Evolutionary conservation across 1,140 invertebrate genomes (phyloP).

Genomic region (Bombus terrestris): DNA sequence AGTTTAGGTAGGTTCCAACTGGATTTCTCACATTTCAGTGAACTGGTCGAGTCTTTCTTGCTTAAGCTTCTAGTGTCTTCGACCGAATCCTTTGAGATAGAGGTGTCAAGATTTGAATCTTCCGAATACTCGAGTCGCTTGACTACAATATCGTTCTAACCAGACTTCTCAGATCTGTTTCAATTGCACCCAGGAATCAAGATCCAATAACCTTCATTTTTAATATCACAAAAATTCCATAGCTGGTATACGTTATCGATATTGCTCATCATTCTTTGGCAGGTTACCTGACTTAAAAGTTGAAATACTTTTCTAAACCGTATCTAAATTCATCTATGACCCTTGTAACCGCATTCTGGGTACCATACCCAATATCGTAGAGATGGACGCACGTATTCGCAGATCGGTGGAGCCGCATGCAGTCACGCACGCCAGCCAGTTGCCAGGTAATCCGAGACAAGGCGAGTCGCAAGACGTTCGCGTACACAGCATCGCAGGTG

Average conservation of each 20-base stretch:
- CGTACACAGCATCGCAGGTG: constrained; percentile 63
- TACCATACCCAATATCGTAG: neutral
- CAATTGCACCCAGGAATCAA: neutral
- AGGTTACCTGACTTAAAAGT: neutral
- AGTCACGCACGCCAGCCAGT: constrained; percentile 37
- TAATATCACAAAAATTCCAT: neutral
- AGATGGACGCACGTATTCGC: neutral
- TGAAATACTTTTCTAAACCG: neutral
- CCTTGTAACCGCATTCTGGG: neutral
- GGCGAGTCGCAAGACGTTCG: constrained; percentile 49
- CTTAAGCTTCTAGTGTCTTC: no score
- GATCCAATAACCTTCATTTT: neutral
- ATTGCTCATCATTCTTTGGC: neutral
- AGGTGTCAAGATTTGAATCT: no score
- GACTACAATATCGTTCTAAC: no score
- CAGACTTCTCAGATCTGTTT: no score
- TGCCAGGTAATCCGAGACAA: constrained; percentile 52
- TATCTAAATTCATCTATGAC: neutral
- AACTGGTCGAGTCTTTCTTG: no score
- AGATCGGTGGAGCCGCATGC: constrained; percentile 19
- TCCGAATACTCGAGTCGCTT: no score
- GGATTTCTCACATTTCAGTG: no score
- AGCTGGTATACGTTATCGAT: neutral
- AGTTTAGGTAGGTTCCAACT: no score
- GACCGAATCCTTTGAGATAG: no score